These are phyloP conservation scores for Micoletzkya japonica DNA, from an alignment of 2,888 invertebrate genomes.

Conservation along the genomic window DNA sequence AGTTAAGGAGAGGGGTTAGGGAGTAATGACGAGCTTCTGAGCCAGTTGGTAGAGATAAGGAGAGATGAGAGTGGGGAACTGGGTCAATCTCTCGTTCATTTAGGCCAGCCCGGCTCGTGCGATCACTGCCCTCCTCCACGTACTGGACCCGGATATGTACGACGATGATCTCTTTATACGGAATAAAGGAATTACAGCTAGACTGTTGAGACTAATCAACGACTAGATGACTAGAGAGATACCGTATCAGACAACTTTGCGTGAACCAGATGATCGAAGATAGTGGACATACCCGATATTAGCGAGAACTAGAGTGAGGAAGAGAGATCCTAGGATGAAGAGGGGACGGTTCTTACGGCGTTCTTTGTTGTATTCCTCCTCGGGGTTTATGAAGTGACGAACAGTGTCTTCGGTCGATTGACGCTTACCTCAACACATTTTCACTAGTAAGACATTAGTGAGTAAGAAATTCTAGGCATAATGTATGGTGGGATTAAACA, in stretches of 20 bases:
- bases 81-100: slow-evolving; percentile 13
- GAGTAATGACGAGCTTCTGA: neutral
- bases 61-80: slow-evolving; percentile 6
- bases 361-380: slow-evolving; percentile 17
- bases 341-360: slow-evolving; percentile 20
- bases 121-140: slow-evolving; percentile 62
- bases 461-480: neutral
- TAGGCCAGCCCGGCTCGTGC: slow-evolving; percentile 56
- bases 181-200: no score
- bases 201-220: no score
- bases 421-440: neutral
- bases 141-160: slow-evolving; percentile 56
- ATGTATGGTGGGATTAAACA: neutral
- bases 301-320: slow-evolving; percentile 11
- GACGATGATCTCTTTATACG: slow-evolving; percentile 31
- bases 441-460: neutral
- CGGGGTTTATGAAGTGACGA: slow-evolving; percentile 19
- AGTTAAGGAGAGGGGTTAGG: neutral
- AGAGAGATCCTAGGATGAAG: slow-evolving; percentile 16
- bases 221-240: no score
- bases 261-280: slow-evolving; percentile 13
- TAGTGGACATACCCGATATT: slow-evolving; percentile 26
- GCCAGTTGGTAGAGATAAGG: neutral
- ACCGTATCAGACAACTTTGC: slow-evolving; percentile 14
- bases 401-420: neutral